Base-by-base conservation (phyloP, 2,888 invertebrate genomes). In the Ichneumoninae sp. region DNA sequence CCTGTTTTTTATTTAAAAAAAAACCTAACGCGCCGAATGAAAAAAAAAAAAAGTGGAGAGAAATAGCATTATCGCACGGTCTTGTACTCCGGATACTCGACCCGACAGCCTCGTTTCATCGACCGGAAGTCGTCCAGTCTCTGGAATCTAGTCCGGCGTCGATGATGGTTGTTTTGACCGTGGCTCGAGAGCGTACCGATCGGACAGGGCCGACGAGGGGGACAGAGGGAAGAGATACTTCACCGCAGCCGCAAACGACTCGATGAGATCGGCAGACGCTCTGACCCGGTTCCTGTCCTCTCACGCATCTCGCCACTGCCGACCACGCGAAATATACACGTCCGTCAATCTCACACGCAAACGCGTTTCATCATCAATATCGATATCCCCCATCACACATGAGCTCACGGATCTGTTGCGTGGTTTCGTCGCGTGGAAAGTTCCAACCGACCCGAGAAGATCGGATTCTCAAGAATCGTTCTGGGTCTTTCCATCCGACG, bases 231-330 rank as follows among this genome's bases (percentile, higher is more conserved):
- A 57, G 10, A 30, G 19, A 19, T 40, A 71, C 40, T 54, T 40
- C 40, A 75, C 50, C 70, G 75, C 75, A 69, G 52, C 54, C 54
- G 26, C 70, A 36, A 50, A 33, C 60, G 30, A 68, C 79, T 84
- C 80, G 80, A 80, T 80, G 85, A 83, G 80, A 84, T 72, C 82
- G 83, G 83, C 86, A 88, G 87, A 87, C 88, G 80, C 80, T 87
- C 86, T 87, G 89, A 89, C 88, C 88, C 84, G 88, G 80, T 86
- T 89, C 82, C 80, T 78, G 54, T 76, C 40, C 62, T 57, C 47
- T 75, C 44, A 26, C 16, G 66, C 72, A 65, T 71, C 78, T 79
- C 66, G 40, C 13, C 44, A 26, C 81, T 69, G 78, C 75, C 50
- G 36, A 10, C 52, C 44, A 47, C 22, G 66, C 69, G 50, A 62